Evolutionary conservation across 2,113 vertebrate genomes (phyloP).

Genomic region (Nicator chloris): DNA sequence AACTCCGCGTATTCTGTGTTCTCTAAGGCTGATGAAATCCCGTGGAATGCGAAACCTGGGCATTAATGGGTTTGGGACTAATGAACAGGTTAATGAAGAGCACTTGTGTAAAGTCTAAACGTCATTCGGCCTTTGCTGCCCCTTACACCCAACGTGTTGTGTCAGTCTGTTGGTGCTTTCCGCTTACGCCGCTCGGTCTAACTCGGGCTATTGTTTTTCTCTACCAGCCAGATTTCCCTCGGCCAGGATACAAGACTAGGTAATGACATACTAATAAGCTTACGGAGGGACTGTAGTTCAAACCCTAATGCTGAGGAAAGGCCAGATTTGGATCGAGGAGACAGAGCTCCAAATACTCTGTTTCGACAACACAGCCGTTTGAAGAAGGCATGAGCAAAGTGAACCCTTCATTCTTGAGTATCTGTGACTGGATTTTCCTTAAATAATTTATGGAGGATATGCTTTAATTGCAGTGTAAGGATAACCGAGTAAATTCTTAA

Average conservation of each 20-base stretch:
- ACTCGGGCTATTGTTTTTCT: not conserved
- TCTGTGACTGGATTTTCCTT: not conserved
- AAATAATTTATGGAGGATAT: not conserved
- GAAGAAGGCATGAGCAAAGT: not conserved
- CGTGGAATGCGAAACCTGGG: fast-evolving
- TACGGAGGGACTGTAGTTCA: not conserved
- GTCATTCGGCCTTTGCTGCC: not conserved
- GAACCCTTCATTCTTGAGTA: not conserved
- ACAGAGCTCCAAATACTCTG: not conserved
- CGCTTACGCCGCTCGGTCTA: fast-evolving
- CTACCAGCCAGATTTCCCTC: not conserved
- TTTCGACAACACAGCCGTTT: not conserved
- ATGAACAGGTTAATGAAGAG: not conserved
- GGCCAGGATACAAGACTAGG: not conserved
- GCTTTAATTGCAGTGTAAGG: not conserved
- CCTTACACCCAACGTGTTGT: too few species aligned
- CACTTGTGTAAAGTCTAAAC: fast-evolving
- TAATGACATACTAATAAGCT: not conserved
- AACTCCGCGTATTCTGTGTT: not conserved
- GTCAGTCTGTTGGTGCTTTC: not conserved
- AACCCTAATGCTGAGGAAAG: not conserved
- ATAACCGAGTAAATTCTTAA: not conserved
- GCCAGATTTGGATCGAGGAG: not conserved
- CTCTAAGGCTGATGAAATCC: fast-evolving
- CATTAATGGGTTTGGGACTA: not conserved